These are phyloP conservation scores for Sinopyrophorus schimmeli DNA, from an alignment of 2,888 invertebrate genomes.

Conservation along the genomic window DNA sequence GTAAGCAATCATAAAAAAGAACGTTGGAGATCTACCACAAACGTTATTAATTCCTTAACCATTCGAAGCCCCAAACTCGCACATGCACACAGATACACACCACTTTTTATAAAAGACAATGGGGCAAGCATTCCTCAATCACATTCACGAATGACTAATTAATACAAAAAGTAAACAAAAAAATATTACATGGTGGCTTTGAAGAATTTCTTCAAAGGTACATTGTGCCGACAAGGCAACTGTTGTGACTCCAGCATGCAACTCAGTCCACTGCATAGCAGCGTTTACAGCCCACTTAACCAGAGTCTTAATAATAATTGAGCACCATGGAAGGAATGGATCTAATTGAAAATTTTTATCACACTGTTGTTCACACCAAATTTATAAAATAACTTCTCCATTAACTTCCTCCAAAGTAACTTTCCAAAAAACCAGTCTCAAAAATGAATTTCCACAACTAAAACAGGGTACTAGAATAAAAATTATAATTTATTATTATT, in stretches of 20 bases:
- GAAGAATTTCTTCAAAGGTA: conserved; percentile 9
- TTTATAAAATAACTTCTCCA: too few species aligned
- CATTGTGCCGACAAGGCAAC: conserved; percentile 44
- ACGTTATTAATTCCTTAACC: conserved; percentile 2
- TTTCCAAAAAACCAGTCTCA: too few species aligned
- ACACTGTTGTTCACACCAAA: conserved; percentile 38
- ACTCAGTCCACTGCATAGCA: conserved; percentile 47
- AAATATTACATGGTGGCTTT: conserved; percentile 15
- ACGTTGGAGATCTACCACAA: too few species aligned
- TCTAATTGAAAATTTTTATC: conserved; percentile 52
- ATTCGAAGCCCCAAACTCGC: not conserved
- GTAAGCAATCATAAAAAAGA: too few species aligned
- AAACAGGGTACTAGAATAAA: too few species aligned
- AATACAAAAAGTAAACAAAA: conserved; percentile 6
- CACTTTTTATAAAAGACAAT: not conserved
- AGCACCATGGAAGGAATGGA: conserved; percentile 73
- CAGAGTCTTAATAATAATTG: conserved; percentile 53
- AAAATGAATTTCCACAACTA: too few species aligned
- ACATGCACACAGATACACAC: not conserved
- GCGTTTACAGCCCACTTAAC: conserved; percentile 43
- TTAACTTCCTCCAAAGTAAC: too few species aligned
- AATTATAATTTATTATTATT: too few species aligned
- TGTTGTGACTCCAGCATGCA: conserved; percentile 41
- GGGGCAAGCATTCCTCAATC: conserved; percentile 2
- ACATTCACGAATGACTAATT: conserved; percentile 4